Conservation (phyloP, 2,797 vertebrate genomes). For the Hylomyscus alleni region DNA sequence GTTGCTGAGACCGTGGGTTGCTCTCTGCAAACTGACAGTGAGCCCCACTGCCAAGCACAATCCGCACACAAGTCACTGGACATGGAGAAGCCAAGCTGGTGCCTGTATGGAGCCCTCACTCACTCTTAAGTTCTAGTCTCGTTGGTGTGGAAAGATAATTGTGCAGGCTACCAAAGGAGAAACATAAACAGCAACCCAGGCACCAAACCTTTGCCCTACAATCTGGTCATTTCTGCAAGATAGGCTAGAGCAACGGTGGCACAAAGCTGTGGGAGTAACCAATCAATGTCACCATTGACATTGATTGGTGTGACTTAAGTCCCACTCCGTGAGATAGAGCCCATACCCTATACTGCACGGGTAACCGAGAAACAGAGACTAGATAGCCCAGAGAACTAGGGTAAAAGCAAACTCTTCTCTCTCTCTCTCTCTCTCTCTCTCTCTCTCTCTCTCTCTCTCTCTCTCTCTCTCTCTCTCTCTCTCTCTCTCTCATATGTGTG, state of each 20-base stretch:
- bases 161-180: background rate
- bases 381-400: background rate
- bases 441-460: too few relatives aligned
- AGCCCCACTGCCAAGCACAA: background rate
- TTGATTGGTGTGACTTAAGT: too few relatives aligned
- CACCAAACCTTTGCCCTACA: background rate
- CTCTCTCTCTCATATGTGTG: too few relatives aligned
- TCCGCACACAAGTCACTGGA: background rate
- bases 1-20: background rate
- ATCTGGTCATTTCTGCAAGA: background rate
- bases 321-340: background rate
- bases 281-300: too few relatives aligned
- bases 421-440: too few relatives aligned
- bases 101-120: background rate
- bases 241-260: background rate
- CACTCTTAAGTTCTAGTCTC: background rate
- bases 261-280: background rate
- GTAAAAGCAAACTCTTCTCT: background rate
- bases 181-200: background rate
- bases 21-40: background rate
- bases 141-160: background rate
- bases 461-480: too few relatives aligned
- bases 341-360: background rate
- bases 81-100: background rate
- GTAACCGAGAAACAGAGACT: background rate